phyloP scores from a whole-genome alignment of 2,797 vertebrate species.

The Ptychobarbus kaznakovi region DNA sequence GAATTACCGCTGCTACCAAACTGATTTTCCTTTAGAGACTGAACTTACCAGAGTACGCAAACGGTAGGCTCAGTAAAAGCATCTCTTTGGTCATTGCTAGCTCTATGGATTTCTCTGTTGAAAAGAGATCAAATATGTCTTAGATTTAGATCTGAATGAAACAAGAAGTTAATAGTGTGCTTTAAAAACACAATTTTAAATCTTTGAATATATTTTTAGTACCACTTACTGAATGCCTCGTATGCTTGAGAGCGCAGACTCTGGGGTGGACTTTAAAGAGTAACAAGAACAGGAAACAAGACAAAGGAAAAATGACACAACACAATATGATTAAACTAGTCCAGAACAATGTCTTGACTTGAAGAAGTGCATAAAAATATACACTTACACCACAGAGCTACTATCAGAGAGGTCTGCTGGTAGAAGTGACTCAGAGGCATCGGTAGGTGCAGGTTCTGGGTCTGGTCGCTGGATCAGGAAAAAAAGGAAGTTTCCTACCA shows the following conservation, averaged over 20 bases:
- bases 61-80: slow-evolving; percentile 88
- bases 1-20: neutral
- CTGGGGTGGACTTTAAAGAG: slow-evolving; percentile 74
- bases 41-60: slow-evolving; percentile 90
- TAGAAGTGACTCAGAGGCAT: slow-evolving; percentile 67
- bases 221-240: slow-evolving; percentile 91
- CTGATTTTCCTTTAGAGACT: neutral
- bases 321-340: neutral
- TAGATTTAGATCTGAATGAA: neutral
- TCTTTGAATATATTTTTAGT: neutral
- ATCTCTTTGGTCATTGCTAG: slow-evolving; percentile 91
- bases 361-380: slow-evolving; percentile 11
- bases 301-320: neutral
- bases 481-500: slow-evolving; percentile 95
- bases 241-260: slow-evolving; percentile 80
- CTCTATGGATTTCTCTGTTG: slow-evolving; percentile 86
- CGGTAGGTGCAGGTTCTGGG: slow-evolving; percentile 57
- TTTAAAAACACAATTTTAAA: neutral
- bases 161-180: neutral
- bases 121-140: slow-evolving; percentile 11
- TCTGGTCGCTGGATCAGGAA: slow-evolving; percentile 92
- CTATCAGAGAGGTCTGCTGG: slow-evolving; percentile 65
- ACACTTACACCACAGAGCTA: slow-evolving; percentile 49
- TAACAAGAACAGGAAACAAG: slow-evolving; percentile 40
- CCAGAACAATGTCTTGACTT: neutral